phyloP scores from a whole-genome alignment of 2,113 vertebrate genomes.

The Cavia porcellus region DNA sequence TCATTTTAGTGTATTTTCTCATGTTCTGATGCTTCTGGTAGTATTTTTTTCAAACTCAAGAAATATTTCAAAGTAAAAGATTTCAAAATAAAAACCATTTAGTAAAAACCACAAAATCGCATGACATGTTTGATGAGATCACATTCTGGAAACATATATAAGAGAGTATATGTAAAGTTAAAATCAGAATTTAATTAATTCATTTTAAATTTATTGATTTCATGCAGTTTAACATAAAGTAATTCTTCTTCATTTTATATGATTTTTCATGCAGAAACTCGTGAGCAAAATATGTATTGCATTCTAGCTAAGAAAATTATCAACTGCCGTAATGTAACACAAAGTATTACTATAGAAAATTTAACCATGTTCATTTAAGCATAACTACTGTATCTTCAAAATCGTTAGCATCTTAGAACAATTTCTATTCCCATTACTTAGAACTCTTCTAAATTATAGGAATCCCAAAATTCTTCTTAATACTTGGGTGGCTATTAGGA shows the following conservation, averaged over 20 bases:
- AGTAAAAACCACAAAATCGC: neutral
- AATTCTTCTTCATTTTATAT: neutral
- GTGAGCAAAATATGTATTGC: neutral
- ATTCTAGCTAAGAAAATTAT: neutral
- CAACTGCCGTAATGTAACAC: neutral
- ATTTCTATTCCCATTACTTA: neutral
- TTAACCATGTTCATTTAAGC: neutral
- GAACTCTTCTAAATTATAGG: neutral
- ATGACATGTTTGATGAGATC: neutral
- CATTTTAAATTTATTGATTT: neutral
- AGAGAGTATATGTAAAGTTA: neutral
- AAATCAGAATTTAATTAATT: neutral
- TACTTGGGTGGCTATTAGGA: neutral
- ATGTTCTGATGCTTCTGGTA: neutral
- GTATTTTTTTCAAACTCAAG: neutral
- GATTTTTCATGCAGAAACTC: neutral
- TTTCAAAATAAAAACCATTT: constrained; percentile 1
- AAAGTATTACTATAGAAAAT: neutral
- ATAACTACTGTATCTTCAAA: neutral
- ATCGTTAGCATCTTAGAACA: neutral
- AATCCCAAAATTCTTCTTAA: neutral
- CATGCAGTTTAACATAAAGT: neutral
- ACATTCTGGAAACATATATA: neutral
- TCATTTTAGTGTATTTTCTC: neutral
- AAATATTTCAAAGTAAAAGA: neutral